Evolutionary conservation across 1,140 invertebrate genomes (phyloP), one percentile per base, ranked within the genome.

Genomic region (Centruroides sculpturatus): DNA sequence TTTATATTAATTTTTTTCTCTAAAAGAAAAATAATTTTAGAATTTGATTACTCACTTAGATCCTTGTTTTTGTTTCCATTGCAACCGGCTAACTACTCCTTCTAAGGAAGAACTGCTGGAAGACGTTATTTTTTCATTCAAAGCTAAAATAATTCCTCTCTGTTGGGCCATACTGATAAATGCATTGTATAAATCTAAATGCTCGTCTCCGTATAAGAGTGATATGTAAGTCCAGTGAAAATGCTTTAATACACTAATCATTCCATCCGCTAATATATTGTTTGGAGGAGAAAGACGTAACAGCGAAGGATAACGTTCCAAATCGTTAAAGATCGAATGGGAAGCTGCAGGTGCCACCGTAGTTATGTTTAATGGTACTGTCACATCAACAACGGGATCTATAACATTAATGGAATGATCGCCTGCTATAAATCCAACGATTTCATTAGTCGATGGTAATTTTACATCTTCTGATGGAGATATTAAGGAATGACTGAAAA

Each of bases 151-250:
- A 8, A 67, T 55, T 12, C 63, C 63, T 13, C 49, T 58, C 6
- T 53, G 35, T 41, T 64, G 54, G 2, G 69, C 65, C 50, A 66
- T 66, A 12, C 50, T 60, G 41, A 65, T 57, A 9, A 71, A 66
- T 7, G 67, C 64, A 52, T 66, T 64, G 36, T 66, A 68, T 6
- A 69, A 54, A 60, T 71, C 69, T 3, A 60, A 61, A 49, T 65
- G 50, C 1, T 59, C 55, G 41, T 71, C 67, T 35, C 64, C 65
- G 64, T 71, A 69, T 35, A 73, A 57, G 8, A 68, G 60, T 23
- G 69, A 69, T 5, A 72, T 66, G 48, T 66, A 69, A 41, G 62
- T 59, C 70, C 70, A 72, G 12, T 66, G 62, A 49, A 68, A 66
- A 35, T 69, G 65, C 11, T 64, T 54, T 35, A 71, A 46, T 12